phyloP scores from a whole-genome alignment of 30 jellyfish, hydroid and myxozoan genomes.

The Pelagia noctiluca region DNA sequence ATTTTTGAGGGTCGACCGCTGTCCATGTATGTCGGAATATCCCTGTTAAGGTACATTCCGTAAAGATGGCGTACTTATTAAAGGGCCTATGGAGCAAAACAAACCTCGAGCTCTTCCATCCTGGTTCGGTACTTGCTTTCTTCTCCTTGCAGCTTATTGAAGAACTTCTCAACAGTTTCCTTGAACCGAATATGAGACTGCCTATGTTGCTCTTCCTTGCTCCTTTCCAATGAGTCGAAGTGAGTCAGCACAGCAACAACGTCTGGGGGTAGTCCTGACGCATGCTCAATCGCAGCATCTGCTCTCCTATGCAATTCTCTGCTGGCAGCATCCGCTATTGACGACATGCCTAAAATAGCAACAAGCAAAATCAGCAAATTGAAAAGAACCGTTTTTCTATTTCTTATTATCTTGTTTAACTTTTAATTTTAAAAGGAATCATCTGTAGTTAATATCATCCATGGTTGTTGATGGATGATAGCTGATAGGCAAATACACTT shows the following conservation, averaged over 20 bases:
- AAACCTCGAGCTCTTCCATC: slow-evolving; percentile 93
- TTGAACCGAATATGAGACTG: slow-evolving; percentile 72
- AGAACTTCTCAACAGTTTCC: slow-evolving; percentile 83
- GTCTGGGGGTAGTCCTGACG: slow-evolving; percentile 96
- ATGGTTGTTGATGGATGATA: too few relatives aligned
- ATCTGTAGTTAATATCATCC: too few relatives aligned
- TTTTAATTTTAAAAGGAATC: too few relatives aligned
- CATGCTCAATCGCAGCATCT: slow-evolving; percentile 87
- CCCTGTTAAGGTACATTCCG: too few relatives aligned
- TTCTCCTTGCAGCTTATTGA: slow-evolving; percentile 82
- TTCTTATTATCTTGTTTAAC: too few relatives aligned
- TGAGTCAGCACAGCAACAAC: slow-evolving; percentile 94
- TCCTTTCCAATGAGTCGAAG: slow-evolving; percentile 75
- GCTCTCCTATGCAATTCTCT: slow-evolving; percentile 78
- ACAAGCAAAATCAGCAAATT: not conserved
- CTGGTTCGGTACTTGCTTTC: slow-evolving; percentile 82
- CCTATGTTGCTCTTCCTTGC: slow-evolving; percentile 75
- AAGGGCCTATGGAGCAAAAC: slow-evolving; percentile 22
- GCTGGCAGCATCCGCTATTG: slow-evolving; percentile 61
- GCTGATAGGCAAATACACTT: too few relatives aligned
- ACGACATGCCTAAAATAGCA: slow-evolving; percentile 35
- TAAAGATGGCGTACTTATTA: not conserved
- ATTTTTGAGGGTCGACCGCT: too few relatives aligned
- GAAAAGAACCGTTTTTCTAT: slow-evolving; percentile 19
- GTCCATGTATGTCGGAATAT: too few relatives aligned